Base-by-base conservation (phyloP, 2,888 invertebrate species). In the Hoplodrina blanda region DNA sequence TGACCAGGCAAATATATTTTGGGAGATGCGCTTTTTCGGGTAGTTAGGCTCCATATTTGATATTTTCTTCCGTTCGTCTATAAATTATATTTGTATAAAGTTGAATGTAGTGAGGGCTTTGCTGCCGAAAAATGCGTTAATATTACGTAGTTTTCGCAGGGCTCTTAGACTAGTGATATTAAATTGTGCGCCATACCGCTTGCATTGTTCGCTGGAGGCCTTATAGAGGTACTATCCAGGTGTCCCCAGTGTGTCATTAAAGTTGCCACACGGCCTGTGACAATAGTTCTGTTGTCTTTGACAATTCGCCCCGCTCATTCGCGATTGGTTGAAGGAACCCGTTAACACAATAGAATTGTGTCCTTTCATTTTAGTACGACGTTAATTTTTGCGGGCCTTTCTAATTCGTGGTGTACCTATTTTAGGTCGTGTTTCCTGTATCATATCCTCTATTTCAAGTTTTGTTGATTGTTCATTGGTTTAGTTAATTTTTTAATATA, bases 301-400 rank as follows among this genome's bases (percentile, higher is more conserved):
- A 90, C 87, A 88, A 92, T 93, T 93, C 87, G 91, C 81, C 73
- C 78, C 91, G 90, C 89, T 87, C 79, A 81, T 85, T 82, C 82
- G 84, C 85, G 82, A 90, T 90, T 68, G 67, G 54, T 55, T 83
- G 85, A 65, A 77, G 81, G 76, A 87, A 86, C 84, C 76, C 78
- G 79, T 71, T 76, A 74, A 86, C 89, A 94, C 93, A 94, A 94
- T 93, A 92, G 93, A 93, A 93, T 92, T 91, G 90, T 91, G 90
- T 90, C 90, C 91, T 90, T 84, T 80, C 68, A 76, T 76, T 70
- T 73, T 52, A 37, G 61, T 60, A 49, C 56, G 49, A 33, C 50
- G 17, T 50, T 72, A 66, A 69, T 80, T 76, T 76, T 66, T 56
- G 67, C 55, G 62, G 67, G 57, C 68, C 67, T 76, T 70, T 80